phyloP scores from a whole-genome alignment of 2,113 vertebrate genomes.

The Spea bombifrons region DNA sequence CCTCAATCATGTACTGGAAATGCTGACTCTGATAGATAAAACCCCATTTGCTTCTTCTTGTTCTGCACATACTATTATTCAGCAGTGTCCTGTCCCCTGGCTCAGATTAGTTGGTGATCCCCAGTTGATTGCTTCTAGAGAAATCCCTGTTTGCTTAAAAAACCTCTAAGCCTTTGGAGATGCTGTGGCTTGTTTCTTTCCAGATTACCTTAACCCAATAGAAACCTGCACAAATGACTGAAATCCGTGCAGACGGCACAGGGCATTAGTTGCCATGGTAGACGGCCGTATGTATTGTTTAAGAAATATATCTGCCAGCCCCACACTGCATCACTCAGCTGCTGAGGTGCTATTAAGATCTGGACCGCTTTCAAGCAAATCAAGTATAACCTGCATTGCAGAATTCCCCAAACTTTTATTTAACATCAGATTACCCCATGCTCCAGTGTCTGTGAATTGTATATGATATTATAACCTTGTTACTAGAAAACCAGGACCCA shows the following conservation, averaged over 20 bases:
- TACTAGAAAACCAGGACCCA: too few species aligned
- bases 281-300: background rate
- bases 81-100: too few species aligned
- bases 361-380: background rate
- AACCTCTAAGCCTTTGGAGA: background rate
- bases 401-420: background rate
- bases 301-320: background rate
- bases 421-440: background rate
- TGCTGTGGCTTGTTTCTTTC: background rate
- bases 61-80: too few species aligned
- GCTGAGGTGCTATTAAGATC: background rate
- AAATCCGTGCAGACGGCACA: background rate
- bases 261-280: background rate
- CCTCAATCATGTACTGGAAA: too few species aligned
- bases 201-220: background rate
- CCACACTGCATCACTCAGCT: background rate
- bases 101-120: too few species aligned
- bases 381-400: background rate
- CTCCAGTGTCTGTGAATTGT: too few species aligned
- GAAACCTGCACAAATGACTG: background rate
- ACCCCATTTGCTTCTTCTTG: too few species aligned
- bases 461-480: too few species aligned
- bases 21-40: too few species aligned
- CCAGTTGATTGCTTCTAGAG: too few species aligned
- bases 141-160: background rate